Conservation (phyloP, 1,140 invertebrate species). For the Drosophila fuyamai region DNA sequence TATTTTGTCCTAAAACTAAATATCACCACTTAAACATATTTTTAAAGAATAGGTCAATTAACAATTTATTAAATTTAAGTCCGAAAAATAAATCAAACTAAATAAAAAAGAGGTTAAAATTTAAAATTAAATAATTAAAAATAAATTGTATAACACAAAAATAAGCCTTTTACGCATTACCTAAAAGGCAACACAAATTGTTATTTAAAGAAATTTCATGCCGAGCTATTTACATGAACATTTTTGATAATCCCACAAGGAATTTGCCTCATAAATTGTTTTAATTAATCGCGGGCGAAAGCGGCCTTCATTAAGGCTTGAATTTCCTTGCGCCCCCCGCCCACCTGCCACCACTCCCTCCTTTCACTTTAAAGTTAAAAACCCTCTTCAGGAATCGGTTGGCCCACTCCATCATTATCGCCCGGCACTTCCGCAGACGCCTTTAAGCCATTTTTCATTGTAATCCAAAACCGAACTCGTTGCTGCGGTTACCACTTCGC, state of each 20-base stretch:
- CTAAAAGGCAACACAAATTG: background rate
- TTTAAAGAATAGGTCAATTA: too few species aligned
- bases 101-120: background rate
- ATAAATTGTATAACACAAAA: too few species aligned
- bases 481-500: constrained; percentile 38
- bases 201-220: background rate
- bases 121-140: too few species aligned
- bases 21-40: too few species aligned
- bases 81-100: background rate
- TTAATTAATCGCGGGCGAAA: constrained; percentile 38
- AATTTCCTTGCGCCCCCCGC: background rate
- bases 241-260: constrained; percentile 16
- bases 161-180: too few species aligned
- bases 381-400: constrained; percentile 20
- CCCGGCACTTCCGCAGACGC: constrained; percentile 47
- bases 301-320: constrained; percentile 32
- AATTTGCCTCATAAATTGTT: constrained; percentile 31
- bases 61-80: too few species aligned
- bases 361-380: constrained; percentile 18
- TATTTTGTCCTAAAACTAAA: too few species aligned
- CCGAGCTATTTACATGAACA: constrained; percentile 12
- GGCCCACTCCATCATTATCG: constrained; percentile 42
- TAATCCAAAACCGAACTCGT: constrained; percentile 49
- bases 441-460: constrained; percentile 57
- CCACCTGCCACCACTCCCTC: background rate